Base-by-base conservation (phyloP, 2,797 vertebrate genomes). In the Gambelia wislizenii region DNA sequence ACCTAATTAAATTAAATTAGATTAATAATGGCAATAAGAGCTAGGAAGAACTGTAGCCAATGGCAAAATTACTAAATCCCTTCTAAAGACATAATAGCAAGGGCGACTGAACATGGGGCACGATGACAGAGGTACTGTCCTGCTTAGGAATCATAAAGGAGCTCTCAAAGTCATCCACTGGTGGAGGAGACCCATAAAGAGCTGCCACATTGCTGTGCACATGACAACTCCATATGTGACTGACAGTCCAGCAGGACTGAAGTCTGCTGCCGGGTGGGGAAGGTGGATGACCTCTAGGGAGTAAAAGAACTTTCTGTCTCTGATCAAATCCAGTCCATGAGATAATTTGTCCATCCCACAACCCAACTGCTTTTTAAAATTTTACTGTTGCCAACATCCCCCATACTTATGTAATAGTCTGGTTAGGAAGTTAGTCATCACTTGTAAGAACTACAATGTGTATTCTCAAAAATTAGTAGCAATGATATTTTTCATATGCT, bases 381-480 rank as follows among this genome's bases (percentile, higher is more conserved):
- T 67, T 20, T 16, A 36, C 30, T 67, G 27, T 36, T 69, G 82
- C 82, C 82, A 49, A 16, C 44, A 83, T 16, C 82, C 42, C 44
- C 42, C 82, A 49, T 47, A 69, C 61, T 83, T 83, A 49, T 49
- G 39, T 67, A 69, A 69, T 33, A 33, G 64, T n/a, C 82, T 69
- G 27, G 42, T 83, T 47, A 69, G 36, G 82, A 30, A n/a, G 42
- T 83, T 83, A 83, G 82, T 83, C 82, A 83, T 69, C 42, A 42
- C 2, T 69, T 49, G 44, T 69, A n/a, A 83, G 49, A 14, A 69
- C n/a, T 69, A 30, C 47, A 83, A 69, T 22, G 44, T 44, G 61
- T 61, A 30, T 64, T 67, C 12, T 7, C 59, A 47, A n/a, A 67
- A 83, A n/a, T 83, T 30, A 83, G 10, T 30, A n/a, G n/a, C 47